Evolutionary conservation across 2,113 vertebrate species (phyloP).

Genomic region (Menura novaehollandiae): DNA sequence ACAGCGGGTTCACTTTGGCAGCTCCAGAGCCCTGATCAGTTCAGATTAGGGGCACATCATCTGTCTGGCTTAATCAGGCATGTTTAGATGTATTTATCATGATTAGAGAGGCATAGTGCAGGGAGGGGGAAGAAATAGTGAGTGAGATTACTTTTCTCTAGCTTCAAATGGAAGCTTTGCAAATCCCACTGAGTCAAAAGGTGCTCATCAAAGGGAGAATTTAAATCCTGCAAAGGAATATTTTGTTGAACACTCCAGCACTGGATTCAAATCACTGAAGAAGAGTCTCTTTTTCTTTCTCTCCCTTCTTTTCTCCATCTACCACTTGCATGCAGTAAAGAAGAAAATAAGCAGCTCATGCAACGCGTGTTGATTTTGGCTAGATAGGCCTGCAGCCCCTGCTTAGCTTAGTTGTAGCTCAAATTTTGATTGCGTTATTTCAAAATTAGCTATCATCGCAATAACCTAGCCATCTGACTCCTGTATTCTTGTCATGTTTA

Average conservation of each 20-base stretch:
- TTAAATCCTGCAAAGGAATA: slow-evolving; percentile 17
- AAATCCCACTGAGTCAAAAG: neutral
- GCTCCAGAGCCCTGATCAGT: slow-evolving; percentile 64
- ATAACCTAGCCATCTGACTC: neutral
- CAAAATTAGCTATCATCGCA: neutral
- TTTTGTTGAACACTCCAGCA: neutral
- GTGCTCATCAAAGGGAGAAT: slow-evolving; percentile 33
- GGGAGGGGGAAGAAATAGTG: slow-evolving; percentile 4
- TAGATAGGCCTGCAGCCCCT: neutral
- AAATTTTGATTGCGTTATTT: neutral
- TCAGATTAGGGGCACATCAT: slow-evolving; percentile 68
- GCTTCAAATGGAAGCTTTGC: neutral
- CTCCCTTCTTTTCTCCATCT: neutral
- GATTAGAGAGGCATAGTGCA: slow-evolving; percentile 48
- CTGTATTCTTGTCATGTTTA: neutral
- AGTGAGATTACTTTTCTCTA: slow-evolving; percentile 5
- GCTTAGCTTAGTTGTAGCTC: neutral
- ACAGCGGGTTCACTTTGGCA: slow-evolving; percentile 64
- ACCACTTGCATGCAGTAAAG: neutral
- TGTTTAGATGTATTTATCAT: slow-evolving; percentile 71
- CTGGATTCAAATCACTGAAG: slow-evolving; percentile 28
- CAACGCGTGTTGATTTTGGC: slow-evolving; percentile 7
- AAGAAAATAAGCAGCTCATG: slow-evolving; percentile 15
- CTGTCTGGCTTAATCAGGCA: slow-evolving; percentile 67
- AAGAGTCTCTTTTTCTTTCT: neutral